A percentile compares a stretch with the other conserved stretches of the same genome.
Evolutionary conservation across 2,797 vertebrate species (phyloP).

Genomic region (Psittacula echo): DNA sequence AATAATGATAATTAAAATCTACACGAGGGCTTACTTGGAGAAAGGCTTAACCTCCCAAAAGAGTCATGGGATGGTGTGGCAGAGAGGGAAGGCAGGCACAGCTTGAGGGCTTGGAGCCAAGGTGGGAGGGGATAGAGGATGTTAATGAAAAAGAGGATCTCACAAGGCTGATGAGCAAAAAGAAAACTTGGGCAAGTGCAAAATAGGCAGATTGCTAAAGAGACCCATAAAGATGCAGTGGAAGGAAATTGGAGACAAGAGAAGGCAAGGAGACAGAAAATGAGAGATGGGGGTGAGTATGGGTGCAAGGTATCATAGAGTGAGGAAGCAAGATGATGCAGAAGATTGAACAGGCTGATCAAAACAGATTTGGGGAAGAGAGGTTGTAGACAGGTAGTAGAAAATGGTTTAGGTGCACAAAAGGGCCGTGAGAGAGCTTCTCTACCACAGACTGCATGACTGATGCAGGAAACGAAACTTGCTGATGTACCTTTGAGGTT

Average conservation of each 20-base stretch:
- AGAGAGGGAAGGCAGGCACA: background rate
- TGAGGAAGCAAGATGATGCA: background rate
- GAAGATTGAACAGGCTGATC: background rate
- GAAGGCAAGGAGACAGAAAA: background rate
- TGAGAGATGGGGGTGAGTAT: background rate
- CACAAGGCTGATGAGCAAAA: background rate
- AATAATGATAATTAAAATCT: background rate
- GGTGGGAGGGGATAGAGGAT: background rate
- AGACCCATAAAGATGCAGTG: background rate
- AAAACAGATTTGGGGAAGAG: background rate
- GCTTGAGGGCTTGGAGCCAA: background rate
- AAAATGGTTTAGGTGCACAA: background rate
- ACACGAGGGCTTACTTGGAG: background rate
- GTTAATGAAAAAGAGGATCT: background rate
- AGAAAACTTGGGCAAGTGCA: background rate
- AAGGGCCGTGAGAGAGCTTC: background rate
- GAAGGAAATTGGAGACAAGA: background rate
- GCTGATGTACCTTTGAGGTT: slow-evolving; percentile 21
- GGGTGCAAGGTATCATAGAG: background rate
- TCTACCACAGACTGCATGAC: background rate
- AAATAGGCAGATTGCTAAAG: background rate
- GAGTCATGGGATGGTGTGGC: background rate
- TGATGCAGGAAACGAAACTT: slow-evolving; percentile 29
- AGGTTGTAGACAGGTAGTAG: background rate
- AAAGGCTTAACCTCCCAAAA: background rate